Base-by-base conservation (phyloP, 2,888 invertebrate genomes). In the Eupithecia tripunctaria region DNA sequence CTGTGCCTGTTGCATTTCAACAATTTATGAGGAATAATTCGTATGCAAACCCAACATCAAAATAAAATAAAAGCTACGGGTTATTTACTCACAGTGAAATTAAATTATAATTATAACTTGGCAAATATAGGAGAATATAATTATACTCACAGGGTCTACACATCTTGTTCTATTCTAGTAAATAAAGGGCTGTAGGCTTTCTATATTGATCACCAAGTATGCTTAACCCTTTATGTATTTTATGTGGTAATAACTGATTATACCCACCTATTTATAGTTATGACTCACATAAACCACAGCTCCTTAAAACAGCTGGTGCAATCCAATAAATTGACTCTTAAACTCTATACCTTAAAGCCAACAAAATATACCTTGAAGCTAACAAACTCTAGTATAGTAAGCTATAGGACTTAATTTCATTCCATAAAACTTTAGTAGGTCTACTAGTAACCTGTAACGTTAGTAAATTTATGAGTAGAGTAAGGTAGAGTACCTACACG, bases 241-340 rank as follows among this genome's bases (percentile, higher is more conserved):
- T 64, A 75, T 75, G 71, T 72, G 64, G 77, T 72, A 69, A 75
- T 72, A 75, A 78, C 71, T 73, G 76, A 78, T 76, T 74, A 68
- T 77, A 75, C 73, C 74, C 74, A 76, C 77, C 76, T 76, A 75
- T 77, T 77, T 75, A 76, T 70, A 74, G 68, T 76, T 72, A 78
- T 76, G 74, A 72, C 79, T 76, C 72, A 79, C 76, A 81, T 78
- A 79, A 80, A 82, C 80, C 70, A 75, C 72, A 75, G 75, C 14
- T 21, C 36, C 60, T 41, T 36, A 36, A 38, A 41, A 64, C 21
- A 64, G 64, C 38, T 41, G 64, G 64, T n/a, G 1, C 29, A 10
- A 25, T 56, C 5, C 25, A 56, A 25, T 14, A 25, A 25, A 4
- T 56, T 25, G 25, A 56, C 56, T 21, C 25, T 5, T 56, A 14